Conservation (phyloP, 2,888 invertebrate genomes). For the Oxyscelio sp. region DNA sequence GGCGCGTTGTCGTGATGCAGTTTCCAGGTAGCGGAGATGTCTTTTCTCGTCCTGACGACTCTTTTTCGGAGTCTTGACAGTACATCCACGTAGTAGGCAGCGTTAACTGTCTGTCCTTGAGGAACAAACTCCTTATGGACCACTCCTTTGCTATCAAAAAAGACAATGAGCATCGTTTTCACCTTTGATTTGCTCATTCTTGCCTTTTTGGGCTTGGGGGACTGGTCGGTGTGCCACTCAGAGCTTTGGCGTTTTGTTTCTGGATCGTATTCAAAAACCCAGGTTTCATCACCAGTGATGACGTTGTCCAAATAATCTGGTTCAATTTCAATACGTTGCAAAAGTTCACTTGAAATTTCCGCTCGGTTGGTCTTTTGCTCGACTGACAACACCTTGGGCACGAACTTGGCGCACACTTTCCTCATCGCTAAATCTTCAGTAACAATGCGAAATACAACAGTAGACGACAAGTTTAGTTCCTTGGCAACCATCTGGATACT, state of each 20-base stretch:
- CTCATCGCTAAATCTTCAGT: constrained; percentile 30
- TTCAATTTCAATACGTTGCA: constrained; percentile 25
- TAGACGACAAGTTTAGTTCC: neutral
- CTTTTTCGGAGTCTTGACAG: constrained; percentile 8
- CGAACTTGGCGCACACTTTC: constrained; percentile 65
- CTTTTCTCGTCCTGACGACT: constrained; percentile 1
- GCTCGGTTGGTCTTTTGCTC: constrained; percentile 65
- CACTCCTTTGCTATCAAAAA: neutral
- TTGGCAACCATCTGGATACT: constrained; percentile 52
- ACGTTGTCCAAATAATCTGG: constrained; percentile 44
- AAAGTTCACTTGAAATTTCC: constrained; percentile 47
- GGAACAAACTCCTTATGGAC: constrained; percentile 9
- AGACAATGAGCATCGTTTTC: constrained; percentile 1
- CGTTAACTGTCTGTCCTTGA: neutral
- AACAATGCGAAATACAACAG: neutral
- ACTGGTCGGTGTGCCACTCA: neutral
- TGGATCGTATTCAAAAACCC: constrained; percentile 72
- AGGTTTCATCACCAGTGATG: constrained; percentile 76
- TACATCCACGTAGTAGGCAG: constrained; percentile 6
- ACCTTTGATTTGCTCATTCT: constrained; percentile 6
- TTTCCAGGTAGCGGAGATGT: constrained; percentile 4
- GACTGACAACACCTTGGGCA: constrained; percentile 66
- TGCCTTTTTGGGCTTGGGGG: constrained; percentile 7
- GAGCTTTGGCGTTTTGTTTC: constrained; percentile 57
- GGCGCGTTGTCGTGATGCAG: constrained; percentile 31